A percentile compares a stretch with the other conserved stretches of the same genome.
Conservation (phyloP, 1,140 invertebrate genomes). For the Thaumatotibia leucotreta region DNA sequence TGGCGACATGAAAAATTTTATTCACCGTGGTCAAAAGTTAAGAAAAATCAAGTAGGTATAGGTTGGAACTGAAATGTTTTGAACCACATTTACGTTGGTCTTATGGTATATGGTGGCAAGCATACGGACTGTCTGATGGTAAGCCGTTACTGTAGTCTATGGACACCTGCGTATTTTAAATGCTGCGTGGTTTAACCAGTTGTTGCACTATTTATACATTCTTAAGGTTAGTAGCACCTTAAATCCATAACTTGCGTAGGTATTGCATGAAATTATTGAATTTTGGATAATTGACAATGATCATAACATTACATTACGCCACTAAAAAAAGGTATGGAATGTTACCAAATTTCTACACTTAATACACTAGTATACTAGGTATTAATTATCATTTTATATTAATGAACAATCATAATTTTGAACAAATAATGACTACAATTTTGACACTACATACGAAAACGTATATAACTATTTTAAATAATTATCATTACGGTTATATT, state of each 20-base stretch:
- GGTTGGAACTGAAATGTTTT: no score
- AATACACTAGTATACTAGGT: neutral
- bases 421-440: neutral
- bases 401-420: neutral
- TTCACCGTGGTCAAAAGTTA: no score
- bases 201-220: neutral
- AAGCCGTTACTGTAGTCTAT: no score
- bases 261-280: neutral
- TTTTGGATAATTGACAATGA: neutral
- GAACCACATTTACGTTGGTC: no score
- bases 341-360: neutral
- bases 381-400: neutral
- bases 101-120: no score
- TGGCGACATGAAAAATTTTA: no score
- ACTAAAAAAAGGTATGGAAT: neutral
- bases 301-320: neutral
- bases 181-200: no score
- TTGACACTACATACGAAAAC: neutral
- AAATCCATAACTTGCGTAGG: neutral
- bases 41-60: no score
- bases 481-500: constrained; percentile 5
- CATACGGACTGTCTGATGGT: no score
- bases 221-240: neutral
- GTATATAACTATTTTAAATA: constrained; percentile 3
- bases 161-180: no score